A percentile compares a stretch with the other conserved stretches of the same genome.
phyloP scores from a whole-genome alignment of 2,888 invertebrate species.

The Brachypterus glaber region DNA sequence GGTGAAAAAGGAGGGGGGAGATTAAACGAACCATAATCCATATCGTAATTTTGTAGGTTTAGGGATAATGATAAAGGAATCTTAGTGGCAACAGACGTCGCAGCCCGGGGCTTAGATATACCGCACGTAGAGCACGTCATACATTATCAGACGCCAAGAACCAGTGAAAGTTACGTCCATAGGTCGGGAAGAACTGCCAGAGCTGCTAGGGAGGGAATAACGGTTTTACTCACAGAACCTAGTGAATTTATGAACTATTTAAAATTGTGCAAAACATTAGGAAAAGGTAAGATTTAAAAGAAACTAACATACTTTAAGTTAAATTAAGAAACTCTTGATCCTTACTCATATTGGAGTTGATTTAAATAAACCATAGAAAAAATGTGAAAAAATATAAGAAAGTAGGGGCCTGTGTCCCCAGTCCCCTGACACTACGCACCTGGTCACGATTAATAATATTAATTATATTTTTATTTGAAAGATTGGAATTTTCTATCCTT shows the following conservation, averaged over 20 bases:
- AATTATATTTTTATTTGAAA: no score
- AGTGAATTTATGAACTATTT: constrained; percentile 70
- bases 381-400: no score
- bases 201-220: constrained; percentile 78
- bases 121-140: constrained; percentile 88
- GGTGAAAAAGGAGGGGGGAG: not conserved
- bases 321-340: no score
- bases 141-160: constrained; percentile 91
- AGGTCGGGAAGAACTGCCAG: constrained; percentile 94
- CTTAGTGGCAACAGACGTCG: constrained; percentile 92
- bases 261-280: constrained; percentile 74
- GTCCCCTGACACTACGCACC: no score
- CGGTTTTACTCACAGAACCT: constrained; percentile 85
- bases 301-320: no score
- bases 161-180: constrained; percentile 94
- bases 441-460: no score
- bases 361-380: no score
- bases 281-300: constrained; percentile 77
- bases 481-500: no score
- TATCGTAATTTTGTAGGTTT: constrained; percentile 52
- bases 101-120: constrained; percentile 94
- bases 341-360: no score
- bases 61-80: constrained; percentile 61
- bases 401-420: no score
- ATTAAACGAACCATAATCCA: not conserved